Percentiles rank a stretch among this genome's conserved stretches.
Conservation (phyloP, 2,888 invertebrate species). For the Coleophora flavipennella region DNA sequence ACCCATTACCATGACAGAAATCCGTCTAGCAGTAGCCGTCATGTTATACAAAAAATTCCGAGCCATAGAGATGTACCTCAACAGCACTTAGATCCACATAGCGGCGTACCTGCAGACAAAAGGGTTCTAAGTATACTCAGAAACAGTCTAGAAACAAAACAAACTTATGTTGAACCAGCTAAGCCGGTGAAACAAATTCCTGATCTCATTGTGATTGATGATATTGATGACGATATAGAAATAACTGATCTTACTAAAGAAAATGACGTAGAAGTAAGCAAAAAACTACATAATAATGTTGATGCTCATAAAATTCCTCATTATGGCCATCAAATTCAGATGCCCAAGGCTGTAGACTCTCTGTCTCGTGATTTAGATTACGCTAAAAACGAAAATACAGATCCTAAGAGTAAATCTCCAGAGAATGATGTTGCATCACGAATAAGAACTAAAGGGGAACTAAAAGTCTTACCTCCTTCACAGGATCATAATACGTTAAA, state of each 20-base stretch:
- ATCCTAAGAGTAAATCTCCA: constrained; percentile 48
- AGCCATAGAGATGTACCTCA: constrained; percentile 47
- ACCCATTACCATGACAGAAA: constrained; percentile 46
- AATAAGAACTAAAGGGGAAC: constrained; percentile 89
- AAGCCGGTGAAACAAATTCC: constrained; percentile 59
- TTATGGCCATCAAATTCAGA: constrained; percentile 70
- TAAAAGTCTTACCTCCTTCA: constrained; percentile 75
- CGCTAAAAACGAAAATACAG: constrained; percentile 36
- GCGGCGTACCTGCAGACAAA: constrained; percentile 75
- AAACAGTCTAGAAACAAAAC: constrained; percentile 79
- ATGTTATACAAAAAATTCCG: constrained; percentile 55
- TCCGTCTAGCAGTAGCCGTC: constrained; percentile 38
- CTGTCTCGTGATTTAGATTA: constrained; percentile 68
- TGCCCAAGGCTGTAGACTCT: constrained; percentile 80
- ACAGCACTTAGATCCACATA: constrained; percentile 42
- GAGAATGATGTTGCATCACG: constrained; percentile 77
- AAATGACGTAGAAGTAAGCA: constrained; percentile 33
- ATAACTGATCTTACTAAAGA: constrained; percentile 61
- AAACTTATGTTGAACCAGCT: constrained; percentile 66
- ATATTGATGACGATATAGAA: constrained; percentile 63
- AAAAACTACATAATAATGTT: constrained; percentile 24
- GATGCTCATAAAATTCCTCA: constrained; percentile 26
- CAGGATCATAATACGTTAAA: constrained; percentile 32
- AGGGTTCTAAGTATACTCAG: constrained; percentile 79
- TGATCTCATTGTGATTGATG: constrained; percentile 66